A percentile compares a stretch with the other conserved stretches of the same genome.
These are phyloP conservation scores for Actinia tenebrosa DNA, from an alignment of 64 coral and sea anemone genomes.

Conservation along the genomic window DNA sequence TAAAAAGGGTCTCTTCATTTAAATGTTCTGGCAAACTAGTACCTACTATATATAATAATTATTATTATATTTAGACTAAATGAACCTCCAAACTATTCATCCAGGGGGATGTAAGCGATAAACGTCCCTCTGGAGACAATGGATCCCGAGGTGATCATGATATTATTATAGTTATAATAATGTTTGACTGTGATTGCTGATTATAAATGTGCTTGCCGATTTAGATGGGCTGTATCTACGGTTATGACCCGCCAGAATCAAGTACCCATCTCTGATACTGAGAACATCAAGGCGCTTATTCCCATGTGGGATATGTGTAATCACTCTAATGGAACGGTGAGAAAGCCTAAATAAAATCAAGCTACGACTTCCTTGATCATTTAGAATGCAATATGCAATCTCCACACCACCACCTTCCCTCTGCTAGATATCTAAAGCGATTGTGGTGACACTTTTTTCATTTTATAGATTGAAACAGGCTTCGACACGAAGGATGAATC, in stretches of 20 bases:
- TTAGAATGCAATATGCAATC: too few species aligned
- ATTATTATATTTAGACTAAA: too few species aligned
- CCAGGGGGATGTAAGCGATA: too few species aligned
- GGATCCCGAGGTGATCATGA: too few species aligned
- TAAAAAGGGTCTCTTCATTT: too few species aligned
- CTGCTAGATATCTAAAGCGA: not conserved
- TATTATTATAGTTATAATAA: too few species aligned
- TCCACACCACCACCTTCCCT: not conserved
- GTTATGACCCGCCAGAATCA: constrained; percentile 97
- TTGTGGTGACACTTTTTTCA: not conserved
- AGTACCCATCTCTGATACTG: constrained; percentile 55
- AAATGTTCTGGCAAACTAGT: too few species aligned
- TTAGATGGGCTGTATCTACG: constrained; percentile 88
- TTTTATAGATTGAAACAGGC: constrained; percentile 68
- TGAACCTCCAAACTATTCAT: too few species aligned
- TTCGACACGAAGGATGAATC: constrained; percentile 47
- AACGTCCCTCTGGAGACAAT: too few species aligned
- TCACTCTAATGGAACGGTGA: constrained; percentile 78
- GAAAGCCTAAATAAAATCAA: not conserved
- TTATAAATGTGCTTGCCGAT: not conserved
- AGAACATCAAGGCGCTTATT: constrained; percentile 74
- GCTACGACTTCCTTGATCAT: too few species aligned
- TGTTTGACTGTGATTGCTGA: too few species aligned
- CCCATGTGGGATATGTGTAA: constrained; percentile 98
- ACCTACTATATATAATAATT: too few species aligned